phyloP scores from a whole-genome alignment of 2,888 invertebrate species.

The Petrophora chlorosata region DNA sequence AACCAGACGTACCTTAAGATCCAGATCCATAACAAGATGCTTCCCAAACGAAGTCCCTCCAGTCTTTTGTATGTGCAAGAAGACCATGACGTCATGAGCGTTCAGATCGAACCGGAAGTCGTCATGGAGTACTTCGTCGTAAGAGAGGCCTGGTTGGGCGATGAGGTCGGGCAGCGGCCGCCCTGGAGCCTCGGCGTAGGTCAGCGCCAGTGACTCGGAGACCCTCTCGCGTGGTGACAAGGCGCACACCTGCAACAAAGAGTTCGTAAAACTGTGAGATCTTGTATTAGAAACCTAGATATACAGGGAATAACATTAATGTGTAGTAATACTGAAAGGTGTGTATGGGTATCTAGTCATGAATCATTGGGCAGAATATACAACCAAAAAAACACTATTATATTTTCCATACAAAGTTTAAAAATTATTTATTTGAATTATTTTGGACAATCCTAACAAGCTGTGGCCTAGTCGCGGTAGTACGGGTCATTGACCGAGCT shows the following conservation, averaged over 20 bases:
- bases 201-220: conserved; percentile 78
- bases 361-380: too few relatives aligned
- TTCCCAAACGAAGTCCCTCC: conserved; percentile 99
- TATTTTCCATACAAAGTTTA: too few relatives aligned
- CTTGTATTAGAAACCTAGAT: too few relatives aligned
- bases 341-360: too few relatives aligned
- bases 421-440: too few relatives aligned
- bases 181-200: conserved; percentile 80
- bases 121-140: conserved; percentile 93
- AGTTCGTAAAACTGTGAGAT: background rate
- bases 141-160: conserved; percentile 89
- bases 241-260: conserved; percentile 86
- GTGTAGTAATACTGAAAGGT: too few relatives aligned
- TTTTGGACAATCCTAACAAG: too few relatives aligned
- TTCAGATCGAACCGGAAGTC: conserved; percentile 95
- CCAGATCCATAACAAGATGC: conserved; percentile 97
- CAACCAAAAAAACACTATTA: too few relatives aligned
- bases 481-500: too few relatives aligned
- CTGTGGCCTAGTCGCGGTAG: too few relatives aligned
- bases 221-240: conserved; percentile 86
- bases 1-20: conserved; percentile 84
- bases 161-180: conserved; percentile 79
- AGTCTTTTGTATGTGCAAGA: conserved; percentile 98
- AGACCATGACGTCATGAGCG: conserved; percentile 98
- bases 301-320: too few relatives aligned